These are phyloP conservation scores for Pemphigus obesinymphae DNA, from an alignment of 1,140 invertebrate species.

Conservation along the genomic window DNA sequence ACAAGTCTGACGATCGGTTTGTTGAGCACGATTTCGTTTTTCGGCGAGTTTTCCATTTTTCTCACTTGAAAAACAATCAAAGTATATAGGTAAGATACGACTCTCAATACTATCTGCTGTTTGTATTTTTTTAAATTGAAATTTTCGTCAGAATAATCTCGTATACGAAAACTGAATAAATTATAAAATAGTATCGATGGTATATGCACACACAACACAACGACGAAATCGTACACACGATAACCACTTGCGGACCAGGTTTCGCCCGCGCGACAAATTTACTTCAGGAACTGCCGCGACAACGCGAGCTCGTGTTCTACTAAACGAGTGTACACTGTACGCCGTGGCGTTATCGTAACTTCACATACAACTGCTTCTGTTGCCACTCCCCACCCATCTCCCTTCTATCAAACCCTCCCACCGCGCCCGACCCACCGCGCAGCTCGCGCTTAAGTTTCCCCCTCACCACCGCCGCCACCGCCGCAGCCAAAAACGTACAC, in stretches of 20 bases:
- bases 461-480: neutral
- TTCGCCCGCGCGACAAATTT: neutral
- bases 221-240: neutral
- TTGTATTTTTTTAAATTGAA: no score
- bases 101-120: neutral
- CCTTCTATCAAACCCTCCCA: neutral
- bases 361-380: neutral
- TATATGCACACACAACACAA: neutral
- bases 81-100: no score
- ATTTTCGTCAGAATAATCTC: no score
- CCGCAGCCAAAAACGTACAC: neutral
- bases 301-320: slow-evolving; percentile 29
- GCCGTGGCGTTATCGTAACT: neutral
- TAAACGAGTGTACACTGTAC: neutral
- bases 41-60: neutral
- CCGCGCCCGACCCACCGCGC: neutral
- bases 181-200: neutral
- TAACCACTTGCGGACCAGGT: neutral
- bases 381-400: neutral
- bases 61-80: neutral
- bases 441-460: neutral
- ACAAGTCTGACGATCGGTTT: neutral
- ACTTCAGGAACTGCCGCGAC: neutral
- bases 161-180: neutral
- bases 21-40: neutral